Base-by-base conservation (phyloP, 2,113 vertebrate genomes). In the Brachyhypopomus occidentalis region DNA sequence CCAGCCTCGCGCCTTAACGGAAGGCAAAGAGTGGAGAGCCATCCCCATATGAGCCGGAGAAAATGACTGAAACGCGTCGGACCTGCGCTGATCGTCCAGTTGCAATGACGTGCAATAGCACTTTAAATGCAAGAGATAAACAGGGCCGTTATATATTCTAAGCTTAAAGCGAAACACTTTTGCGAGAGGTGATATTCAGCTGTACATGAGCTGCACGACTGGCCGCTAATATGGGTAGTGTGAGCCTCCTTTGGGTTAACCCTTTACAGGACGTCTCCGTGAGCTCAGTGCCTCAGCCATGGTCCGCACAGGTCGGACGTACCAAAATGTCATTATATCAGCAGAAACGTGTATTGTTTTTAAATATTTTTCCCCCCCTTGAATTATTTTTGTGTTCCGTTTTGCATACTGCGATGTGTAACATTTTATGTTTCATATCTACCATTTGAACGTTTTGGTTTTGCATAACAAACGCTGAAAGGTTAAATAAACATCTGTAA, bases 21-120 rank as follows among this genome's bases (percentile, higher is more conserved):
- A 99, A 83, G 97, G 96, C 72, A 99, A 99, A 88, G 96, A 99
- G 87, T 92, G 94, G 88, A 87, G 94, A 82, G 97, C 97, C 34
- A 93, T 89, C 0, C 94, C 94, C 67, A 84, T 98, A 88, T 93
- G 88, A 90, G 38, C 52, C n/a, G 14, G 45, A 38, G 34, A 56
- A 56, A 25, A 64, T 25, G 22, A 41, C 27, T 66, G 14, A 69
- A 66, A 34, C 3, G 20, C 48, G 41, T 22, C 12, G 20, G 20
- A 38, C 38, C 66, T 11, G 66, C 19, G 20, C 3, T 22, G n/a
- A 60, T 22, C 27, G 9, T 16, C 16, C 30, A 38, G 36, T 30
- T 14, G 14, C 20, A 11, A 70, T 22, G n/a, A 22, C 36, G 66
- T 70, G 36, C n/a, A 25, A 27, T 20, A 72, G 70, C 62, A 78